Evolutionary conservation across 2,797 vertebrate genomes (phyloP).

Genomic region (Trachops cirrhosus): DNA sequence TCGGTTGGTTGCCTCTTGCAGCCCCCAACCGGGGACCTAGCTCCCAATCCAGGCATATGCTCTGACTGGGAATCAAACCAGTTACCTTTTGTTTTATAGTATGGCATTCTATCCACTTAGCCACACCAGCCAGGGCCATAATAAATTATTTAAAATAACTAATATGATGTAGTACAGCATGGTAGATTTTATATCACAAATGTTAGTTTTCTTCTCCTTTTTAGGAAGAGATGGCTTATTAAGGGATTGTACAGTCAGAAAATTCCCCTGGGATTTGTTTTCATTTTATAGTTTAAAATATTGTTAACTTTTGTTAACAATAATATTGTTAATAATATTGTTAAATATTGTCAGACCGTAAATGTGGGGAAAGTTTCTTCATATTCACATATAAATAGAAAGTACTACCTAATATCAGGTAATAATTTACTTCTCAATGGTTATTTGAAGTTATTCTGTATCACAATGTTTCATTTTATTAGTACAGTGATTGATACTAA

Average conservation of each 20-base stretch:
- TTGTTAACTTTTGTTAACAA: constrained; percentile 19
- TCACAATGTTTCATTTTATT: constrained; percentile 3
- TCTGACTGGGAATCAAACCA: too few relatives aligned
- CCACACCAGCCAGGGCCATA: background rate
- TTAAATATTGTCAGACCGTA: too few relatives aligned
- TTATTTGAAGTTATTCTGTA: constrained; percentile 31
- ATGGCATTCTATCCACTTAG: too few relatives aligned
- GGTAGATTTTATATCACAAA: background rate
- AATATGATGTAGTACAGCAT: background rate
- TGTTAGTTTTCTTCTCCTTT: background rate
- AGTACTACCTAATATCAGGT: background rate
- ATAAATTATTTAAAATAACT: background rate
- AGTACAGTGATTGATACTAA: constrained; percentile 1
- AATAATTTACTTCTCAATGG: background rate
- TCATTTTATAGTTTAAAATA: constrained; percentile 6
- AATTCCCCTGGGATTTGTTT: background rate
- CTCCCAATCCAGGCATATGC: too few relatives aligned
- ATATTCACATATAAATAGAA: background rate
- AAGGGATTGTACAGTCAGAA: background rate
- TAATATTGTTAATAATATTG: too few relatives aligned
- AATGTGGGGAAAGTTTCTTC: background rate
- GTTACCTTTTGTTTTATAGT: too few relatives aligned
- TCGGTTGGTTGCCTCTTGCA: too few relatives aligned
- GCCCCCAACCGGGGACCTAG: too few relatives aligned
- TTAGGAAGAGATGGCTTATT: background rate